phyloP scores from a whole-genome alignment of 2,113 vertebrate genomes.

The Falco punctatus region DNA sequence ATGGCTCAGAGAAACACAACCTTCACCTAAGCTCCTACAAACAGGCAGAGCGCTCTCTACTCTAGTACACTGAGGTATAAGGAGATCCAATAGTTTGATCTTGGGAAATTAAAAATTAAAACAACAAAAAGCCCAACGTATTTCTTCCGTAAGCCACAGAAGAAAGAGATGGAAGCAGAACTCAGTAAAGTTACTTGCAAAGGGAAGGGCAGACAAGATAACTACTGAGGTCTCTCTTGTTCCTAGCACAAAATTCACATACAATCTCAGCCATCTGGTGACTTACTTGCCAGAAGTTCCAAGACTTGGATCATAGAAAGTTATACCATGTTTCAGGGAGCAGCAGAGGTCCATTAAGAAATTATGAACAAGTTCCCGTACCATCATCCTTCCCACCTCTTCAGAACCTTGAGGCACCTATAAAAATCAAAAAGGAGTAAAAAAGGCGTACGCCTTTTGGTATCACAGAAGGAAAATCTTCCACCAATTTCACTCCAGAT shows the following conservation, averaged over 20 bases:
- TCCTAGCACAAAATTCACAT: not conserved
- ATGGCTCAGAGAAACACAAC: not conserved
- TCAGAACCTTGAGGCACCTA: conserved; percentile 66
- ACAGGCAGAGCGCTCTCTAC: not conserved
- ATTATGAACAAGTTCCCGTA: conserved; percentile 85
- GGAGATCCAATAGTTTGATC: not conserved
- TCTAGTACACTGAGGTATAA: not conserved
- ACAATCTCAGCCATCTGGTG: not conserved
- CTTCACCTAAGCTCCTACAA: not conserved
- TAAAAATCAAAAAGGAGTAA: not conserved
- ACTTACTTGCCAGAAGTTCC: conserved; percentile 88
- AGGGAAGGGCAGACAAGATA: not conserved
- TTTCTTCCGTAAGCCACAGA: not conserved
- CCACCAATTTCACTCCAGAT: not conserved
- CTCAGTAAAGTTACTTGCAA: not conserved
- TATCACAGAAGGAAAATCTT: not conserved
- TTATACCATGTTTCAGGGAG: conserved; percentile 93
- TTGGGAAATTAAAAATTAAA: not conserved
- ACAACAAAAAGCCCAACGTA: accelerated
- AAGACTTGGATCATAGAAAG: conserved; percentile 88
- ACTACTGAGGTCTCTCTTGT: not conserved
- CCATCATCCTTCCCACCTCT: conserved; percentile 76
- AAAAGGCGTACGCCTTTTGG: not conserved
- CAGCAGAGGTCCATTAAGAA: conserved; percentile 93
- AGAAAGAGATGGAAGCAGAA: not conserved